Evolutionary conservation across 2,888 invertebrate genomes (phyloP).

Genomic region (Notodonta ziczac): DNA sequence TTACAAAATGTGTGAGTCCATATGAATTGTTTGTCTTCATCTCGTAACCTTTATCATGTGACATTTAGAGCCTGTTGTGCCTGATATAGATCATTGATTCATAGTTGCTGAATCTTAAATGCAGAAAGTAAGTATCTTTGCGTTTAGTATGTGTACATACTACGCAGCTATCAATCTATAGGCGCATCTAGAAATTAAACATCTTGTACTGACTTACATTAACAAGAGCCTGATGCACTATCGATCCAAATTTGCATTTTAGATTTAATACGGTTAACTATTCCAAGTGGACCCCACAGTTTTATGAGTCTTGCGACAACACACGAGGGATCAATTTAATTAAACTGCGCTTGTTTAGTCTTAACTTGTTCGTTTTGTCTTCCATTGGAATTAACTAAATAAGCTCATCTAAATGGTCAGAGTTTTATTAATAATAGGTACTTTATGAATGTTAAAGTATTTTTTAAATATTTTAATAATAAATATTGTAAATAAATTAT

Average conservation of each 20-base stretch:
- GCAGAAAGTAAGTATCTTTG: too few species aligned
- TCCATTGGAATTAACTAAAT: not conserved
- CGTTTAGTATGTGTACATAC: too few species aligned
- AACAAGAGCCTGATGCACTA: conserved; percentile 37
- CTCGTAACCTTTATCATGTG: too few species aligned
- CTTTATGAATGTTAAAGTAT: too few species aligned
- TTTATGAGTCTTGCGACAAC: conserved; percentile 25
- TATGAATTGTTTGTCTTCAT: too few species aligned
- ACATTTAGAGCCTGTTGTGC: too few species aligned
- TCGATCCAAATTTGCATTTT: conserved; percentile 58
- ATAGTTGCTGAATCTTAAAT: too few species aligned
- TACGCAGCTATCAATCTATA: not conserved
- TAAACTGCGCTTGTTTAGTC: not conserved
- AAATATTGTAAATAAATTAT: too few species aligned
- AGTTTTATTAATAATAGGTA: too few species aligned
- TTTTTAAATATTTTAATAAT: too few species aligned
- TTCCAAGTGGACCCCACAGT: conserved; percentile 21
- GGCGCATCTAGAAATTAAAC: conserved; percentile 12
- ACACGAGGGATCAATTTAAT: not conserved
- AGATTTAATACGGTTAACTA: conserved; percentile 56
- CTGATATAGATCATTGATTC: too few species aligned
- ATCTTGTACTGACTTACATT: conserved; percentile 19
- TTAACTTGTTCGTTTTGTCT: not conserved
- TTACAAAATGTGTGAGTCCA: too few species aligned
- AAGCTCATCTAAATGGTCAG: not conserved